Conservation (phyloP, 2,888 invertebrate genomes). For the Choreutis nemorana region DNA sequence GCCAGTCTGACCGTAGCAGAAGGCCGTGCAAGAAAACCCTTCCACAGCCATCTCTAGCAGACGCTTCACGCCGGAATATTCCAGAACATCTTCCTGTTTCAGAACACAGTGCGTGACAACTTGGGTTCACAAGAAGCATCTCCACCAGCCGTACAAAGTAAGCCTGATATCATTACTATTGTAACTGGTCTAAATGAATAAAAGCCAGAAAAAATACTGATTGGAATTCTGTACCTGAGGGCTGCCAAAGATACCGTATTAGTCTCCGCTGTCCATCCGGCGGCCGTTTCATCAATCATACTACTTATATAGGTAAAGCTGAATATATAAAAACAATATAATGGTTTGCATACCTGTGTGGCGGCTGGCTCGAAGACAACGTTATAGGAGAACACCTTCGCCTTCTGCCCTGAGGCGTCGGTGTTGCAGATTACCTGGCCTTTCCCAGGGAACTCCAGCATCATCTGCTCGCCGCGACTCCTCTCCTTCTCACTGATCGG, state of each 20-base stretch:
- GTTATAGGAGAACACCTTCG: slow-evolving; percentile 92
- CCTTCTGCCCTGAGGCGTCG: slow-evolving; percentile 68
- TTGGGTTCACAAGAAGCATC: too few relatives aligned
- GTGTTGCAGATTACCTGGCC: slow-evolving; percentile 81
- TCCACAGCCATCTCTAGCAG: slow-evolving; percentile 94
- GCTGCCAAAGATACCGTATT: too few relatives aligned
- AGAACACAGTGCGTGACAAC: neutral
- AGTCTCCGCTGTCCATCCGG: too few relatives aligned
- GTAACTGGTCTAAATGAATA: too few relatives aligned
- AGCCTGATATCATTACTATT: too few relatives aligned
- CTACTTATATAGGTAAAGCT: too few relatives aligned
- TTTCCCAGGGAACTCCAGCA: slow-evolving; percentile 86
- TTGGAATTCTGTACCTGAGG: too few relatives aligned
- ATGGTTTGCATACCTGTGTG: slow-evolving; percentile 67
- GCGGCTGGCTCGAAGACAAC: slow-evolving; percentile 94
- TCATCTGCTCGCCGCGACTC: slow-evolving; percentile 71
- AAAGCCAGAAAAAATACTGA: too few relatives aligned
- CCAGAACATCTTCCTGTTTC: slow-evolving; percentile 78
- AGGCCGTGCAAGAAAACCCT: slow-evolving; percentile 92
- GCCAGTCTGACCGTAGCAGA: slow-evolving; percentile 97
- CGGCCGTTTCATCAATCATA: too few relatives aligned
- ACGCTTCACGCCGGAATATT: slow-evolving; percentile 89
- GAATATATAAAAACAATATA: too few relatives aligned
- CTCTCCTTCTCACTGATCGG: slow-evolving; percentile 81
- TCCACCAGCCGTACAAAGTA: too few relatives aligned